A percentile compares a stretch with the other conserved stretches of the same genome.
Evolutionary conservation across 2,113 vertebrate genomes (phyloP).

Genomic region (Tylochromis polylepis): DNA sequence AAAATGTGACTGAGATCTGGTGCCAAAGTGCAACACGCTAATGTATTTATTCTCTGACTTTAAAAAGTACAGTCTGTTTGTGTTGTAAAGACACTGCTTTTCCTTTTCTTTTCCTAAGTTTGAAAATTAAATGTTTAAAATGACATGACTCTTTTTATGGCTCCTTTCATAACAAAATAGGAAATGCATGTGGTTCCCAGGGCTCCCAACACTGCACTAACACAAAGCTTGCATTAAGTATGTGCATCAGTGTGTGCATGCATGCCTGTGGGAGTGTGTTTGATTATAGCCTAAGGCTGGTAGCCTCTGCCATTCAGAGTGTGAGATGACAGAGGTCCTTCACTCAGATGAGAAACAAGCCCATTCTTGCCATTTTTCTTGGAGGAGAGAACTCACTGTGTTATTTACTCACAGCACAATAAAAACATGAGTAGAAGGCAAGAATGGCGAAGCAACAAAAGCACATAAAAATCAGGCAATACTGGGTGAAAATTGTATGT

Average conservation of each 20-base stretch:
- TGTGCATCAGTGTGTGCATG: neutral
- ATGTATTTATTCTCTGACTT: constrained; percentile 52
- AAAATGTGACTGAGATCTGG: neutral
- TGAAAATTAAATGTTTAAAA: constrained; percentile 36
- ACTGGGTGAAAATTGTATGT: neutral
- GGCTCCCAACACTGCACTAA: neutral
- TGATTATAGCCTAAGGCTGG: constrained; percentile 59
- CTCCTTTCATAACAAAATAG: neutral
- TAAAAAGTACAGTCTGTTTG: neutral
- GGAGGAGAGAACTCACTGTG: constrained; percentile 17
- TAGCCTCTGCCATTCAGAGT: constrained; percentile 12
- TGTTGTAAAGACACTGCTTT: constrained; percentile 12
- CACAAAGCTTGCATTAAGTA: neutral
- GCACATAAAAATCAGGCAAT: neutral
- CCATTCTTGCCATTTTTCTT: constrained; percentile 64
- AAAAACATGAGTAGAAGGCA: neutral
- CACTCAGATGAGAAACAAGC: constrained; percentile 57
- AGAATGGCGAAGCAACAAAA: neutral
- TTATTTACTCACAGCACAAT: constrained; percentile 28
- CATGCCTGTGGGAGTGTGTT: constrained; percentile 4
- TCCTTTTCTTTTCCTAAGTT: neutral
- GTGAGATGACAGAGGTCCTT: constrained; percentile 62
- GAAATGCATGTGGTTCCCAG: neutral
- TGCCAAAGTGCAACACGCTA: neutral
- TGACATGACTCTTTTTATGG: neutral